Evolutionary conservation across 2,113 vertebrate species (phyloP), one percentile per base, ranked within the genome.

Genomic region (Pachypanchax playfairii): DNA sequence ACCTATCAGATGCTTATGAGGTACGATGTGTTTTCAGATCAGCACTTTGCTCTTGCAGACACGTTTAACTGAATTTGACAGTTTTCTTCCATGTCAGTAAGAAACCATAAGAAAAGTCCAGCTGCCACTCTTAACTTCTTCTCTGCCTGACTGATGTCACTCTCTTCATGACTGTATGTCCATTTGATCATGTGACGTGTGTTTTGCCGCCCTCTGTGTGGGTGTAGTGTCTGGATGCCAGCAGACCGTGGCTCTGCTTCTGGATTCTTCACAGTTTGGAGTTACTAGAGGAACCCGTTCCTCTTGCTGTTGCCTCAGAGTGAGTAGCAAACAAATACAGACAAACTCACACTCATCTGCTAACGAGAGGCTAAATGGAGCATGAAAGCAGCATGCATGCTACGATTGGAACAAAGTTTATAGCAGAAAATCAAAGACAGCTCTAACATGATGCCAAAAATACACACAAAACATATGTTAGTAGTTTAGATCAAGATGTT

Each of bases 241-340:
- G 97, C 88, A 94, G 97, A 39, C 97, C 97, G 6, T 99, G 97
- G 97, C 92, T 98, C 60, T 98, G 96, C 90, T 98, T 97, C 75
- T 99, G 97, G 97, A 98, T 99, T 82, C 91, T 99, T 85, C 97
- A 99, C 92, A 96, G 97, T 87, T 67, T 98, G 91, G 95, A 97
- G 77, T 87, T 98, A 52, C 90, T 98, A 3, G 94, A 96, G 1
- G 95, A 98, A 58, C 93, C 94, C 50, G 85, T 98, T 69, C 94
- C 96, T 2, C 67, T 94, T 46, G 84, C 89, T 0, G 82, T 96
- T 15, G 92, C 93, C 43, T 94, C 95, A 10, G 94, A 98, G 97
- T 99, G 84, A 96, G 95, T 89, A 44, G 36, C 47, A n/a, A 42
- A 28, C 48, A 28, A 0, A 33, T 57, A 38, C 39, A 21, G 39